Percentiles rank a stretch among this genome's conserved stretches.
Conservation (phyloP, 2,113 vertebrate species). For the Balaenoptera acutorostrata region DNA sequence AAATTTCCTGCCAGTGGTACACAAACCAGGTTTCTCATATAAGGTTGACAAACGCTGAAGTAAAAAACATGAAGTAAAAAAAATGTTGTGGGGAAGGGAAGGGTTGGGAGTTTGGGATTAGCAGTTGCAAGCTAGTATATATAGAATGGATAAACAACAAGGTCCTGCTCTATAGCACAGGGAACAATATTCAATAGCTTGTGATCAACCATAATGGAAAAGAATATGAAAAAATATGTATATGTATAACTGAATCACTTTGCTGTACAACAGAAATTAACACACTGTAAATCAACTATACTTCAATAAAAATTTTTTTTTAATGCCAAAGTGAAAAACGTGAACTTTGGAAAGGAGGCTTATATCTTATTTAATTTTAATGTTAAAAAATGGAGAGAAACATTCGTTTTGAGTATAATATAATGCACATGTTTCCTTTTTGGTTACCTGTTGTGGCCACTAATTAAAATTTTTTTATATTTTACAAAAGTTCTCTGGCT, state of each 20-base stretch:
- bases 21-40: neutral
- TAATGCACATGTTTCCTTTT: neutral
- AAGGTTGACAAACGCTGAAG: neutral
- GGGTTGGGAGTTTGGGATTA: neutral
- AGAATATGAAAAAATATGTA: neutral
- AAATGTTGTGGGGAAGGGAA: neutral
- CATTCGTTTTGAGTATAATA: neutral
- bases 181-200: neutral
- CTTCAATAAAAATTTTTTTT: neutral
- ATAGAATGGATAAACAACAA: neutral
- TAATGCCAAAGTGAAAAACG: neutral
- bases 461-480: neutral
- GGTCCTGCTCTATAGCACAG: neutral
- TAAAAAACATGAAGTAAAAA: neutral
- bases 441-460: neutral
- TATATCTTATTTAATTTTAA: neutral
- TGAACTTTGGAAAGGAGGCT: neutral
- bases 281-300: neutral
- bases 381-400: neutral
- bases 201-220: neutral
- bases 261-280: neutral
- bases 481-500: neutral
- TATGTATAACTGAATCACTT: neutral
- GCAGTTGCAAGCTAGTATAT: neutral
- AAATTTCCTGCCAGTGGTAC: neutral